Conservation (phyloP, 2,888 invertebrate genomes). For the Acanthosepion pharaonis region DNA sequence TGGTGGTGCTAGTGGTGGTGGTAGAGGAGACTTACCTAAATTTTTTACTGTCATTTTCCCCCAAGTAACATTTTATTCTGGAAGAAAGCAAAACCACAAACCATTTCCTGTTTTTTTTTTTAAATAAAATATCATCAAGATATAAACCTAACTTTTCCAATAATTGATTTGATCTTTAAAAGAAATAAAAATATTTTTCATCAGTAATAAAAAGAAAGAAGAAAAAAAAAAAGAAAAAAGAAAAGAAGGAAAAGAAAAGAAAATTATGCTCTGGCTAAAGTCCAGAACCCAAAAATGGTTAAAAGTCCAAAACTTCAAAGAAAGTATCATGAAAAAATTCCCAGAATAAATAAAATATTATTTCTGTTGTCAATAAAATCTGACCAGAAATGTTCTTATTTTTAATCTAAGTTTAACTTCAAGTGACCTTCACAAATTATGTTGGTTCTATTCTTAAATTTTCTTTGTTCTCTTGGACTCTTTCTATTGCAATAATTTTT, state of each 20-base stretch:
- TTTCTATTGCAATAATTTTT: not conserved
- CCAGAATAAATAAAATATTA: constrained; percentile 13
- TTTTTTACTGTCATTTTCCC: not conserved
- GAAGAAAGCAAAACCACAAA: not conserved
- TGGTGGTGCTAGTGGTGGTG: not conserved
- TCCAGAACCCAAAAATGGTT: not conserved
- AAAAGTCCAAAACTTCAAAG: constrained; percentile 20
- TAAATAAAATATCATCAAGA: not conserved
- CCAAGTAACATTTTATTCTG: not conserved
- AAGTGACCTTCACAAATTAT: not conserved
- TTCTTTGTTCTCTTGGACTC: not conserved
- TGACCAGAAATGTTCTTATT: not conserved
- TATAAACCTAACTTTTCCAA: not conserved
- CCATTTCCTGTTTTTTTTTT: not conserved
- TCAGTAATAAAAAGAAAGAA: not conserved
- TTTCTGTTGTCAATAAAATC: not conserved
- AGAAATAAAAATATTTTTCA: not conserved
- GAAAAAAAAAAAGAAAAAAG: not conserved
- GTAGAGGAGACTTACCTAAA: not conserved
- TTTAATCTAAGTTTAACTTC: not conserved
- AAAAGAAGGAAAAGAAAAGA: not conserved
- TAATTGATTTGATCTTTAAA: not conserved
- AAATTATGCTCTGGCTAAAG: not conserved
- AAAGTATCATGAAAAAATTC: not conserved
- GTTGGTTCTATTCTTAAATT: not conserved